Evolutionary conservation across 2,113 vertebrate species (phyloP).

Genomic region (Chionomys nivalis): DNA sequence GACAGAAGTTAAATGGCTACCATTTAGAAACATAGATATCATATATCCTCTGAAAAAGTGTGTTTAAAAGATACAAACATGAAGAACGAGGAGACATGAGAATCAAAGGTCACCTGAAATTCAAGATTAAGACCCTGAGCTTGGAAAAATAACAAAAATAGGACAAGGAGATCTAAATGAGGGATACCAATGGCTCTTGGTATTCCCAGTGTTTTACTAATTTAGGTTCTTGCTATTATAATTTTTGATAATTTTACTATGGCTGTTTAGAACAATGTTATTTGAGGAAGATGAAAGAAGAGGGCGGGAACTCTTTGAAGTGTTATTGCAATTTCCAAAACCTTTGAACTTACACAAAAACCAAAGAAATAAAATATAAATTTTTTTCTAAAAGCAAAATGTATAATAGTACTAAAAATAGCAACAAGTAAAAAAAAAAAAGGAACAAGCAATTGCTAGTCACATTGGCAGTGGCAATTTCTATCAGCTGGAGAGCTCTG

Average conservation of each 20-base stretch:
- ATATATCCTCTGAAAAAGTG: neutral
- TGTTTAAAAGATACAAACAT: neutral
- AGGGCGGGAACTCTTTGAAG: neutral
- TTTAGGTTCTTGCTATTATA: neutral
- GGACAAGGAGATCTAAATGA: neutral
- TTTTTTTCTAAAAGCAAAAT: neutral
- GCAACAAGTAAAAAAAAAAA: neutral
- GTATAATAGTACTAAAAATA: neutral
- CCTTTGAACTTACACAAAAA: neutral
- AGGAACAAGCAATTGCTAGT: neutral
- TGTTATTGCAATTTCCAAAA: neutral
- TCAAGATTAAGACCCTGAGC: neutral
- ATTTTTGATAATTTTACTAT: neutral
- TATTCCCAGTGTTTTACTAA: neutral
- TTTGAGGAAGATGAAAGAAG: neutral
- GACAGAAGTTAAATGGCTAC: neutral
- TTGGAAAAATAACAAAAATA: neutral
- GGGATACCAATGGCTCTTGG: neutral
- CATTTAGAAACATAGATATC: neutral
- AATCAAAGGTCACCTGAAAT: neutral
- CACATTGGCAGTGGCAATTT: too few species aligned
- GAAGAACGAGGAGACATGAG: neutral
- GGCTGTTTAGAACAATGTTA: neutral
- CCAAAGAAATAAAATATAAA: neutral
- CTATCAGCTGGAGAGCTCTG: fast-evolving